Base-by-base conservation (phyloP, 2,113 vertebrate genomes). In the Rhagologus leucostigma region DNA sequence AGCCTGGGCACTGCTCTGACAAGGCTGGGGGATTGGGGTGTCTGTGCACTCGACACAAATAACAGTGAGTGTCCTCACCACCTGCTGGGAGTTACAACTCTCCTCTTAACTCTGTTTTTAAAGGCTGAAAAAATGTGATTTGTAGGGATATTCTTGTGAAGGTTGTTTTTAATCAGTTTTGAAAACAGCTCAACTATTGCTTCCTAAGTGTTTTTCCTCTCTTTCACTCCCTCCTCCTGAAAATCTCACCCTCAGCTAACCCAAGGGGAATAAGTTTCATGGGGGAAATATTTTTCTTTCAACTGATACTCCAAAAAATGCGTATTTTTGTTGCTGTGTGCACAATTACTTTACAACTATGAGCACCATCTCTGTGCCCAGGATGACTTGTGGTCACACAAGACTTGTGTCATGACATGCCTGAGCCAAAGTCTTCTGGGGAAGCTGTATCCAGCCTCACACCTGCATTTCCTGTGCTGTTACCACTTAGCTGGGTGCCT, bases 401-500 rank as follows among this genome's bases (percentile, higher is more conserved):
- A 39, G 47, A 7, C 23, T 92, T 44, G 35, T 37, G 26, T 57
- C 1, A 0, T 14, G 44, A 24, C 22, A 4, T 0, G 7, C 9
- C 57, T 52, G 24, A 44, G 47, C 44, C 41, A 64, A 70, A 71
- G 60, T 35, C 35, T 63, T 7, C 7, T 13, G 44, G 32, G 26
- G 24, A 64, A 63, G 16, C 27, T 64, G 73, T n/a, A 3, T 64
- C 21, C 49, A 67, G 35, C 21, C 16, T 1, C 39, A 37, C 24
- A 11, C 33, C 42, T 70, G 42, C 5, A 1, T 73, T 88, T 86
- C 55, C 71, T 52, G 27, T 16, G 44, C 11, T 46, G 20, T 56
- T 81, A 17, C 16, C 1, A 0, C 44, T 47, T 29, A 57, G 32
- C 37, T 64, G 60, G 17, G 16, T 47, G 30, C 44, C 24, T 74